These are phyloP conservation scores for Hyles lineata DNA, from an alignment of 2,888 invertebrate genomes.

Conservation along the genomic window DNA sequence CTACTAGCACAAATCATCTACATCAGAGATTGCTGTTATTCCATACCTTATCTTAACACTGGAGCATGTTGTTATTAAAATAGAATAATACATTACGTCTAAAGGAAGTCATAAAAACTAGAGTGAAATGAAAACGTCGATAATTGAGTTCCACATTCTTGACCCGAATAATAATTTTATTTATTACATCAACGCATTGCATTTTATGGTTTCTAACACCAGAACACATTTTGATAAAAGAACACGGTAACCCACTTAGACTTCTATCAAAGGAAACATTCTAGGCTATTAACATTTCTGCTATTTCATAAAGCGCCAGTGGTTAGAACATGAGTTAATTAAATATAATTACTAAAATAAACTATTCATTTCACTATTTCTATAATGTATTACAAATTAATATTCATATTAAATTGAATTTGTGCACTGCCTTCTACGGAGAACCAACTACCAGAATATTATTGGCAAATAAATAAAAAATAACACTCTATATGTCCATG, in stretches of 20 bases:
- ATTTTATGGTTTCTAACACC: constrained; percentile 5
- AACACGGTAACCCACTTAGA: constrained; percentile 1
- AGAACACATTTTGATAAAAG: neutral
- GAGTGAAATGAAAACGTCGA: neutral
- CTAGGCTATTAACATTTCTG: neutral
- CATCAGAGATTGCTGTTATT: too few relatives aligned
- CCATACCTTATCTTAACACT: too few relatives aligned
- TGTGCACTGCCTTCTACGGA: too few relatives aligned
- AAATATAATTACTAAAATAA: neutral
- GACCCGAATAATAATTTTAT: neutral
- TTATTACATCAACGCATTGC: neutral
- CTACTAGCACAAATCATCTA: too few relatives aligned
- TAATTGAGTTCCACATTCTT: constrained; percentile 6
- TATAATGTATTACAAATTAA: neutral
- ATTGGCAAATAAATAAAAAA: too few relatives aligned
- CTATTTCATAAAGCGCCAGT: neutral
- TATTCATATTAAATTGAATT: neutral
- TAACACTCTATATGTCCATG: too few relatives aligned
- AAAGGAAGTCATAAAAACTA: neutral
- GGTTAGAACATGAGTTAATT: neutral
- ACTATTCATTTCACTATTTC: too few relatives aligned
- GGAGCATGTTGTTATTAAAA: neutral
- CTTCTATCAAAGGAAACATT: neutral
- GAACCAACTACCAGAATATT: too few relatives aligned
- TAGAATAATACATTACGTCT: neutral